A percentile compares a stretch with the other conserved stretches of the same genome.
These are phyloP conservation scores for Entomyzon cyanotis DNA, from an alignment of 2,113 vertebrate species.

Conservation along the genomic window DNA sequence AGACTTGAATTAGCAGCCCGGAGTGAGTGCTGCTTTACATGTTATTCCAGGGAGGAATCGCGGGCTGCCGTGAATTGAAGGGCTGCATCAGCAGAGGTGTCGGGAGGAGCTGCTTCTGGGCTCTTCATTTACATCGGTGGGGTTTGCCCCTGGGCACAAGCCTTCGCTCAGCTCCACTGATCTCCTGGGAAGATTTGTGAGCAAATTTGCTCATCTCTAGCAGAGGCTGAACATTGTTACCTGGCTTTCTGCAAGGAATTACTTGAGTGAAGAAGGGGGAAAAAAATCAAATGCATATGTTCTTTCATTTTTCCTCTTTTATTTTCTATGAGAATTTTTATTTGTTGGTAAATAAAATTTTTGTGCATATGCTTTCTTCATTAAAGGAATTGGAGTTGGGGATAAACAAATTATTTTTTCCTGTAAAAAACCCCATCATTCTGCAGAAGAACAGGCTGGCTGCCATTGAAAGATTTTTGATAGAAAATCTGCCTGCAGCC, in stretches of 20 bases:
- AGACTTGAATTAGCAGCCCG: not conserved
- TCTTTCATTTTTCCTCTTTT: not conserved
- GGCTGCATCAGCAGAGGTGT: not conserved
- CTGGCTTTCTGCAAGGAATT: not conserved
- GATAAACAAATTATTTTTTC: constrained; percentile 2
- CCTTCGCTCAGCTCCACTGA: not conserved
- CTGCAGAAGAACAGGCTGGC: not conserved
- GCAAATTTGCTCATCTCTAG: not conserved
- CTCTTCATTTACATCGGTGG: not conserved
- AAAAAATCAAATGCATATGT: not conserved
- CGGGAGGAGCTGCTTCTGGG: not conserved
- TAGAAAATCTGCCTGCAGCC: constrained; percentile 54
- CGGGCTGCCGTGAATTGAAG: not conserved
- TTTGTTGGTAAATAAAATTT: not conserved
- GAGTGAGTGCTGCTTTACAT: fast-evolving
- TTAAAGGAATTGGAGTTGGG: not conserved
- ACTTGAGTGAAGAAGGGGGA: not conserved
- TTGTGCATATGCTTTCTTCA: not conserved
- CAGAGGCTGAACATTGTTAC: not conserved
- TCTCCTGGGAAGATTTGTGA: constrained; percentile 17
- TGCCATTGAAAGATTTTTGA: constrained; percentile 22
- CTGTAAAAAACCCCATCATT: not conserved
- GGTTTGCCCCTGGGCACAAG: not conserved
- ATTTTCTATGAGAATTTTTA: not conserved
- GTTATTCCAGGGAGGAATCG: not conserved